Percentiles rank a stretch among this genome's conserved stretches.
Conservation (phyloP, 1,140 invertebrate species). For the Papilio polyxenes region DNA sequence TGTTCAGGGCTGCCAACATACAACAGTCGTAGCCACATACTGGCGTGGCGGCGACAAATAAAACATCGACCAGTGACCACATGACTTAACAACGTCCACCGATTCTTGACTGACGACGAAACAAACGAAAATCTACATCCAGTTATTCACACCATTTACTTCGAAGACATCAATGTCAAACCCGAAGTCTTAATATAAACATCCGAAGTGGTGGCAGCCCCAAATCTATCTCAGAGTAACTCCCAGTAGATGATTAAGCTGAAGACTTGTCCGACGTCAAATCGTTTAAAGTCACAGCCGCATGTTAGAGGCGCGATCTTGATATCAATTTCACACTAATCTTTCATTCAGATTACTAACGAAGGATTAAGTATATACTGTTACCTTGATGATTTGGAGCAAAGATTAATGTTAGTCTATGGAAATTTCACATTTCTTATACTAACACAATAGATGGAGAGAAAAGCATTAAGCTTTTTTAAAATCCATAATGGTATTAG, state of each 20-base stretch:
- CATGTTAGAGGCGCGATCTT: conserved; percentile 30
- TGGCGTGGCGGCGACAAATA: not conserved
- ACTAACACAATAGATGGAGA: too few relatives aligned
- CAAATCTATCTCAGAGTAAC: conserved; percentile 26
- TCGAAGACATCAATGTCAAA: not conserved
- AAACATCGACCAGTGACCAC: not conserved
- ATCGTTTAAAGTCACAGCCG: conserved; percentile 27
- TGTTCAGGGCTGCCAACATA: not conserved
- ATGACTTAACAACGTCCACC: too few relatives aligned
- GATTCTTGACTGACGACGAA: not conserved
- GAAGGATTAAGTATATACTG: conserved; percentile 22
- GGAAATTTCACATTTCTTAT: not conserved
- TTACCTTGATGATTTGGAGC: conserved; percentile 4
- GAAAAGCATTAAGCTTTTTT: too few relatives aligned
- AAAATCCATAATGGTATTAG: not conserved
- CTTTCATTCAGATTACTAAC: conserved; percentile 37
- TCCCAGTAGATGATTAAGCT: conserved; percentile 26
- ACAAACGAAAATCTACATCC: not conserved
- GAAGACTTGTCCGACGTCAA: conserved; percentile 29
- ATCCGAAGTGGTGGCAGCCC: not conserved
- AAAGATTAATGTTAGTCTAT: not conserved
- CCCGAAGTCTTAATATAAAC: not conserved
- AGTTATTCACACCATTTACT: not conserved
- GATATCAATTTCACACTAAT: conserved; percentile 43
- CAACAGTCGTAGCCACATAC: not conserved